Evolutionary conservation across 2,888 invertebrate species (phyloP).

Genomic region (Cecidostiba fungosa): DNA sequence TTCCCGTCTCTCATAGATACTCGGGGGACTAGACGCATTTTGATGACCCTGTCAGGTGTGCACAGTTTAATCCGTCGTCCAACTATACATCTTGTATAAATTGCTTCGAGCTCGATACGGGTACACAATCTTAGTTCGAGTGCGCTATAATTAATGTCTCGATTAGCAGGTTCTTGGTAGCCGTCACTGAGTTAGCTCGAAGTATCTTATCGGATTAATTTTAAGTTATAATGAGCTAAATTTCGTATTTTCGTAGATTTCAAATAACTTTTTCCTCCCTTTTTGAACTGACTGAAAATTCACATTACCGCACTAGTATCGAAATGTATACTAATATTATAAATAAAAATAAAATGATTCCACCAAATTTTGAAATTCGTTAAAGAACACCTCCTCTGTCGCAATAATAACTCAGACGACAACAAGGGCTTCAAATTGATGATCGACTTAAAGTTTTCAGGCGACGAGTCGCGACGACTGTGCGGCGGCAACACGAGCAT

Average conservation of each 20-base stretch:
- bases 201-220: no score
- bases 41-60: neutral
- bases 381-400: no score
- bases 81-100: neutral
- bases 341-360: no score
- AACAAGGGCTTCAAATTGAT: neutral
- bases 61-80: constrained; percentile 9
- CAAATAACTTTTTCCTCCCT: no score
- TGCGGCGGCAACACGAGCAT: constrained; percentile 80
- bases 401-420: neutral
- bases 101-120: neutral
- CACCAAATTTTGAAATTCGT: no score
- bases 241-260: no score
- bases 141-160: neutral
- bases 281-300: no score
- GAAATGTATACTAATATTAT: no score
- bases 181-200: no score
- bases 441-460: constrained; percentile 83
- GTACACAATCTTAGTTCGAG: neutral
- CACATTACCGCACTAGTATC: no score
- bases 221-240: no score
- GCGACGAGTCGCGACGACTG: constrained; percentile 87
- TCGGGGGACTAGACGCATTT: neutral
- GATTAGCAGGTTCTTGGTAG: neutral
- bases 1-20: neutral